These are phyloP conservation scores for Sycophila sp. DNA, from an alignment of 1,140 invertebrate species.

Conservation along the genomic window DNA sequence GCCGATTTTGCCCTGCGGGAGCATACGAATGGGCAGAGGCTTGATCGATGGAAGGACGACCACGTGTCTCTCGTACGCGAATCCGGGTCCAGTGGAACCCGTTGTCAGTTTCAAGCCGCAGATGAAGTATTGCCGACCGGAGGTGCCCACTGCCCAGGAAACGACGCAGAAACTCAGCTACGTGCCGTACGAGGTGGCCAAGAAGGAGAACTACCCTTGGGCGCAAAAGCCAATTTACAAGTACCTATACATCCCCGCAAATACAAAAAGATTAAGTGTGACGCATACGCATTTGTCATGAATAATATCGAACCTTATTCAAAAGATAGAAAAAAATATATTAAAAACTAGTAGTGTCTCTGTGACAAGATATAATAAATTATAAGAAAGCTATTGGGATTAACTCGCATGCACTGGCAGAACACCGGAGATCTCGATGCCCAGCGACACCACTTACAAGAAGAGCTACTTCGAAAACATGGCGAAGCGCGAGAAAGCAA, in stretches of 20 bases:
- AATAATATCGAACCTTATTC: too few relatives aligned
- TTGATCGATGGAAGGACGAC: slow-evolving; percentile 55
- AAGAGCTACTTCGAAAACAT: slow-evolving; percentile 53
- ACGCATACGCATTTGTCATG: neutral
- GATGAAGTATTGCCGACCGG: slow-evolving; percentile 65
- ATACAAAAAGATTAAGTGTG: neutral
- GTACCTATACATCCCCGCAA: slow-evolving; percentile 40
- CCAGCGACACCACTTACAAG: slow-evolving; percentile 54
- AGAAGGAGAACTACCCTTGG: slow-evolving; percentile 56
- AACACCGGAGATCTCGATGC: slow-evolving; percentile 49
- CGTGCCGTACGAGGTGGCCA: slow-evolving; percentile 46
- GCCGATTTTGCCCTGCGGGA: slow-evolving; percentile 59
- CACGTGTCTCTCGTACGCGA: slow-evolving; percentile 50
- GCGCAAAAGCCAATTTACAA: slow-evolving; percentile 51
- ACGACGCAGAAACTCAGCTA: slow-evolving; percentile 58
- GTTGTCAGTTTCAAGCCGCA: slow-evolving; percentile 67
- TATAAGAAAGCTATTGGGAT: too few relatives aligned
- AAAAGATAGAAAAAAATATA: too few relatives aligned
- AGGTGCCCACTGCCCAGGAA: slow-evolving; percentile 64
- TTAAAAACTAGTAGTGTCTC: too few relatives aligned
- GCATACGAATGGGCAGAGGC: slow-evolving; percentile 59
- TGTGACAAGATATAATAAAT: too few relatives aligned
- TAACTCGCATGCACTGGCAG: too few relatives aligned
- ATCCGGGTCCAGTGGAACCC: slow-evolving; percentile 47
- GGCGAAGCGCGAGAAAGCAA: slow-evolving; percentile 42